These are phyloP conservation scores for Agrypnia vestita DNA, from an alignment of 1,140 invertebrate genomes.

Conservation along the genomic window DNA sequence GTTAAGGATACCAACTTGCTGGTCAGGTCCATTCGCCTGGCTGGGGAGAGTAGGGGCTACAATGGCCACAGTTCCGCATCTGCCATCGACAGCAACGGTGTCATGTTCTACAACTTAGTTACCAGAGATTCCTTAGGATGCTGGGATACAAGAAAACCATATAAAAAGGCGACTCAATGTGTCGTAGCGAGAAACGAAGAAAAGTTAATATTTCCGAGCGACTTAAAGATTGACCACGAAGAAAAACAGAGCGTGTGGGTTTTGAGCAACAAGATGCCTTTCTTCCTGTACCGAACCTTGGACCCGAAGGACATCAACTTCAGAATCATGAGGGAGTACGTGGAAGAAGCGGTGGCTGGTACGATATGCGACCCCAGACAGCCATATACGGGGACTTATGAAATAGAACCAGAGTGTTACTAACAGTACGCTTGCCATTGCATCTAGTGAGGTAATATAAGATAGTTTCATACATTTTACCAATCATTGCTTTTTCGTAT, in stretches of 20 bases:
- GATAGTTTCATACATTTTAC: neutral
- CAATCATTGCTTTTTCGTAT: neutral
- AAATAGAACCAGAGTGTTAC: constrained; percentile 53
- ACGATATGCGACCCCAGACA: constrained; percentile 80
- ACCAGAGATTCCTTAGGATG: constrained; percentile 83
- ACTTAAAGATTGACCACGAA: constrained; percentile 83
- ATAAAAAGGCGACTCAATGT: constrained; percentile 76
- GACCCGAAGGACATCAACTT: constrained; percentile 81
- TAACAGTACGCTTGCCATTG: constrained; percentile 28
- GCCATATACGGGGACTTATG: constrained; percentile 23
- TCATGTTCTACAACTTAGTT: constrained; percentile 87
- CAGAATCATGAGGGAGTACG: constrained; percentile 78
- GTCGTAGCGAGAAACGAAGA: constrained; percentile 75
- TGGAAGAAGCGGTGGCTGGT: constrained; percentile 75
- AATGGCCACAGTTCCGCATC: constrained; percentile 82
- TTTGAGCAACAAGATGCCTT: constrained; percentile 82
- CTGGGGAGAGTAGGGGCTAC: constrained; percentile 77
- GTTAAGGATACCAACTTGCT: constrained; percentile 69
- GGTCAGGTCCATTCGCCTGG: constrained; percentile 75
- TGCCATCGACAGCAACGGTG: constrained; percentile 79
- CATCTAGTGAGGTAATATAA: neutral
- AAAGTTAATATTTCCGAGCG: constrained; percentile 84
- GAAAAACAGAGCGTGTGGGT: constrained; percentile 81
- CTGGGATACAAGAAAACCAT: constrained; percentile 84
- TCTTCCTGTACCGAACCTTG: constrained; percentile 80